Evolutionary conservation across 2,888 invertebrate genomes (phyloP), one percentile per base, ranked within the genome.

Genomic region (Tupiocoris notatus): DNA sequence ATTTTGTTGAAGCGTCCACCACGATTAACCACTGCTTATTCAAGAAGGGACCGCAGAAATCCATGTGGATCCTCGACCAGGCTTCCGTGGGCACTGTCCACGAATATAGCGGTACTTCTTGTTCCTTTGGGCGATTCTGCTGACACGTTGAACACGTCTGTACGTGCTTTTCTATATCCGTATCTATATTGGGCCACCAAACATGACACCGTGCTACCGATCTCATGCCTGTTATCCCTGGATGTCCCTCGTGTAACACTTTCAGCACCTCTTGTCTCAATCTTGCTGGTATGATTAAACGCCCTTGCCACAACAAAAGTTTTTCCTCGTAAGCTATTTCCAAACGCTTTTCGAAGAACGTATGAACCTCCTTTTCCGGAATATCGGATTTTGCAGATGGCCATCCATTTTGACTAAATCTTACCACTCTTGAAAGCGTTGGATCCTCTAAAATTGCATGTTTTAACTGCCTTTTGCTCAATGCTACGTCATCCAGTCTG

Each of bases 61-160:
- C 81, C 3, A 77, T 77, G 73, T 81, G 81, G 0, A 81, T 77
- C 1, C 81, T 67, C 1, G 57, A 62, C 81, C 80, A 82, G 17
- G 75, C 75, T 17, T 64, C 76, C 1, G 77, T 39, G 24, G 81
- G 80, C 66, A 79, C 79, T 3, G 79, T 79, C 80, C 80, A 80
- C 1, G 80, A 73, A 1, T 79, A 79, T 1, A 80, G 63, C 1
- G 79, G 78, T 0, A 78, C 76, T 2, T 79, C 24, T 1, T 62
- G 76, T 56, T 80, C 79, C n/a, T 58, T 73, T 68, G 79, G 78
- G 54, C 71, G 63, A n/a, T 77, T 66, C 6, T 68, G 64, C 62
- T 76, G 58, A 57, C 80, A 81, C n/a, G 63, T n/a, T n/a, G n/a
- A n/a, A n/a, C n/a, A n/a, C n/a, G n/a, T n/a, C n/a, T n/a, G n/a